Percentiles rank a stretch among this genome's conserved stretches.
These are phyloP conservation scores for Saxidomus purpurata DNA, from an alignment of 1,140 invertebrate species.

Conservation along the genomic window DNA sequence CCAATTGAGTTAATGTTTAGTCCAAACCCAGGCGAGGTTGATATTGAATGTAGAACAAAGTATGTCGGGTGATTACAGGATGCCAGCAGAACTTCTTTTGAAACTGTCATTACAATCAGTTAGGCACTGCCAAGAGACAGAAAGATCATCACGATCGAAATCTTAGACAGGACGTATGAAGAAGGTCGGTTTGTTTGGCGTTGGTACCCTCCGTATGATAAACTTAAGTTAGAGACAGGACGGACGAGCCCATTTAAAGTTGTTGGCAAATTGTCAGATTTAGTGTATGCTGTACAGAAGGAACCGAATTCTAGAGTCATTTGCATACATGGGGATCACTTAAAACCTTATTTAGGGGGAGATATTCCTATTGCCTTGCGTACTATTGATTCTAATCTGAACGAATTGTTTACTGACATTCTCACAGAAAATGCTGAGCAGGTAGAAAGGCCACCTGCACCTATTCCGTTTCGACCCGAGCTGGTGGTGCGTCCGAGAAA, in stretches of 20 bases:
- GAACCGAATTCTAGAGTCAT: neutral
- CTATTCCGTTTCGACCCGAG: too few relatives aligned
- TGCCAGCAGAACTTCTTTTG: neutral
- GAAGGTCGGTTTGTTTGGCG: neutral
- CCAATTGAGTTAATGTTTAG: neutral
- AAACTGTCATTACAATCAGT: neutral
- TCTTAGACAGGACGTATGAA: neutral
- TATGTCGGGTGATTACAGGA: neutral
- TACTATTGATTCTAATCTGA: too few relatives aligned
- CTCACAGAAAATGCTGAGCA: too few relatives aligned
- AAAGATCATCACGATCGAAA: neutral
- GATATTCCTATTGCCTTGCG: neutral
- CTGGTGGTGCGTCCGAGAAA: too few relatives aligned
- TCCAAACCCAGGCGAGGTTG: too few relatives aligned
- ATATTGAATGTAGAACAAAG: neutral
- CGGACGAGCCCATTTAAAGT: slow-evolving; percentile 1
- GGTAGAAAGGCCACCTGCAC: too few relatives aligned
- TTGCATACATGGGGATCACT: neutral
- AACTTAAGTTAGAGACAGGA: neutral
- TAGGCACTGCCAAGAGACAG: neutral
- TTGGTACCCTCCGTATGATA: neutral
- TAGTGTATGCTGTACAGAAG: neutral
- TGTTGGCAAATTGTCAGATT: neutral
- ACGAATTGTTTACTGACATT: too few relatives aligned
- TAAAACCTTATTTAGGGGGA: neutral